phyloP scores from a whole-genome alignment of 2,888 invertebrate genomes.

The Imbricaverruca yamaguchii region DNA sequence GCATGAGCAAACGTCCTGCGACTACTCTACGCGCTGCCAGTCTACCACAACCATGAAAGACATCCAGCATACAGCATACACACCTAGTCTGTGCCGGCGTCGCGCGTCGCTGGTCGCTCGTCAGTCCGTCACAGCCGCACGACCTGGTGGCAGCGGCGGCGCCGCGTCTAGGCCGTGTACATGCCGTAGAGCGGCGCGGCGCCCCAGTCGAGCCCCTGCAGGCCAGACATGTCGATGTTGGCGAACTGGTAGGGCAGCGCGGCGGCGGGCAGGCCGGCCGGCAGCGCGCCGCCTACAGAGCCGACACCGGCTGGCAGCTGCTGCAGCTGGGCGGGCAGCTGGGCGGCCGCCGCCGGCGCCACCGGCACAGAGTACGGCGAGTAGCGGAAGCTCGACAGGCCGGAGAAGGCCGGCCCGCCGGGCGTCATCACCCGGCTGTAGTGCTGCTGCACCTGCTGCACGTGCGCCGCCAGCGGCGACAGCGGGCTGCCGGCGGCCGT shows the following conservation, averaged over 20 bases:
- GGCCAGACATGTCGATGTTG: slow-evolving; percentile 85
- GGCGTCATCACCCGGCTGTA: slow-evolving; percentile 26
- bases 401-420: slow-evolving; percentile 45
- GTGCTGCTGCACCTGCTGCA: slow-evolving; percentile 22
- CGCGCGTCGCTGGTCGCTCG: background rate
- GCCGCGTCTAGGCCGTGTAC: slow-evolving; percentile 16
- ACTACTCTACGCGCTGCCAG: slow-evolving; percentile 8
- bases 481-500: slow-evolving; percentile 58
- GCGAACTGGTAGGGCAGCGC: slow-evolving; percentile 50
- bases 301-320: background rate
- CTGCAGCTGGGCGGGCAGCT: background rate
- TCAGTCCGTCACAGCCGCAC: background rate
- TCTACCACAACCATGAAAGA: slow-evolving; percentile 19
- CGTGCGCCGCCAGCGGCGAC: slow-evolving; percentile 36
- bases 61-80: slow-evolving; percentile 16
- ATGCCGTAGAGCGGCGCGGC: slow-evolving; percentile 22
- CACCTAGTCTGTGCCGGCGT: background rate
- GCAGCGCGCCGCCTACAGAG: background rate
- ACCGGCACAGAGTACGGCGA: slow-evolving; percentile 53
- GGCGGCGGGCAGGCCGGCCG: slow-evolving; percentile 1
- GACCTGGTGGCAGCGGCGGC: background rate
- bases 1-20: background rate
- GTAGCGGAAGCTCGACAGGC: slow-evolving; percentile 53
- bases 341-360: slow-evolving; percentile 7
- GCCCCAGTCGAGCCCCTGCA: slow-evolving; percentile 82